Base-by-base conservation (phyloP, 2,113 vertebrate genomes). In the Laticauda laticaudata region DNA sequence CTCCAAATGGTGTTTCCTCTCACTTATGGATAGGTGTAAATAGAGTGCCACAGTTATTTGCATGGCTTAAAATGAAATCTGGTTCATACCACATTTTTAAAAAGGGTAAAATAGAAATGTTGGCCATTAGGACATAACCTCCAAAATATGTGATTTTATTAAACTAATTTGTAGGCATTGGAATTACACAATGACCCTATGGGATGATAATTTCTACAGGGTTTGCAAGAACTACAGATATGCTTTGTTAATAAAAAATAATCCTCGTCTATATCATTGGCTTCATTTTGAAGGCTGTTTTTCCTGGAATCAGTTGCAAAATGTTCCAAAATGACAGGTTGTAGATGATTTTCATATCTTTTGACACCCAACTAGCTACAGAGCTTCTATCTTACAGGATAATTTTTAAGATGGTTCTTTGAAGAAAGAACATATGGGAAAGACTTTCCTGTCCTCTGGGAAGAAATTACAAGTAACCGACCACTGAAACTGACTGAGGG, bases 21-120 rank as follows among this genome's bases (percentile, higher is more conserved):
- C 53, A 0, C 39, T 0, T 12, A 48, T 54, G 43, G 24, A 0
- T 14, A 0, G 39, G 1, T 91, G n/a, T 48, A 10, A 11, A 85
- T 26, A 45, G 24, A 15, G 69, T 0, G 43, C 0, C 8, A 12
- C 57, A 92, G 86, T 92, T 21, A 26, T 43, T 89, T 45, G 1
- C 9, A 0, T 91, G 64, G 23, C 14, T 57, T 89, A 0, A 43
- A 0, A 24, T 59, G 0, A 15, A 87, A 64, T 29, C 5, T 1
- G 0, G 20, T 86, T 87, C 5, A 59, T 26, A 48, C 2, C 39
- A 59, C 21, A 12, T 86, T 86, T 86, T 51, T 1, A 86, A 87
- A 29, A 87, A 29, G 14, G 2, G 18, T 20, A 53, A 48, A 14
- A 53, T 39, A 39, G 69, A 75, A 20, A 75, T 75, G 69, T 75